A percentile compares a stretch with the other conserved stretches of the same genome.
Conservation (phyloP, 2,888 invertebrate genomes). For the Amblyjoppa fuscipennis region DNA sequence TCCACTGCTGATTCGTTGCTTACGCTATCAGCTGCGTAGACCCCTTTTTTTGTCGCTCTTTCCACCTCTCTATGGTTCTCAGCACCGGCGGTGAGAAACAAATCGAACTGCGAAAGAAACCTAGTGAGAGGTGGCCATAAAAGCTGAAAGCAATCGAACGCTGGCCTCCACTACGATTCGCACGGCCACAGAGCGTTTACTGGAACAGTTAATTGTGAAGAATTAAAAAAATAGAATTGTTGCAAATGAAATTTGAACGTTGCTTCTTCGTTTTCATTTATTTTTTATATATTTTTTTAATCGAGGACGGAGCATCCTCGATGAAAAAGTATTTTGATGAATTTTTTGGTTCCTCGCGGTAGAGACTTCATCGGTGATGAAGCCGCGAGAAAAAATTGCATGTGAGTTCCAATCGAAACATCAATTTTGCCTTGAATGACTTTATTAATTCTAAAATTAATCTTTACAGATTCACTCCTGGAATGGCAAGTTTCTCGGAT, state of each 20-base stretch:
- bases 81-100: neutral
- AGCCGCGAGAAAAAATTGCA: neutral
- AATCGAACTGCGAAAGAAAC: constrained; percentile 29
- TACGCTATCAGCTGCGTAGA: constrained; percentile 5
- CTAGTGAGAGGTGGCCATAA: constrained; percentile 28
- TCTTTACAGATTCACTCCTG: constrained; percentile 75
- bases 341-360: too few species aligned
- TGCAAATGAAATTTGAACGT: neutral
- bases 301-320: neutral
- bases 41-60: neutral
- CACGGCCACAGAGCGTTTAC: neutral
- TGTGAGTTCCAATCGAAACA: neutral
- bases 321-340: neutral
- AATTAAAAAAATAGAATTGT: neutral
- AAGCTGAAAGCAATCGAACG: constrained; percentile 12
- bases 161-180: neutral
- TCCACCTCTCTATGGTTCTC: constrained; percentile 2
- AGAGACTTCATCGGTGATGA: neutral
- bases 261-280: neutral
- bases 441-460: neutral
- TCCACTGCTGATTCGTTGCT: constrained; percentile 27
- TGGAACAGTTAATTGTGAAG: neutral
- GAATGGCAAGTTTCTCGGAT: constrained; percentile 83
- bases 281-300: neutral
- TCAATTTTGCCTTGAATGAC: neutral